Evolutionary conservation across 2,797 vertebrate species (phyloP).

Genomic region (Sternotherus odoratus): DNA sequence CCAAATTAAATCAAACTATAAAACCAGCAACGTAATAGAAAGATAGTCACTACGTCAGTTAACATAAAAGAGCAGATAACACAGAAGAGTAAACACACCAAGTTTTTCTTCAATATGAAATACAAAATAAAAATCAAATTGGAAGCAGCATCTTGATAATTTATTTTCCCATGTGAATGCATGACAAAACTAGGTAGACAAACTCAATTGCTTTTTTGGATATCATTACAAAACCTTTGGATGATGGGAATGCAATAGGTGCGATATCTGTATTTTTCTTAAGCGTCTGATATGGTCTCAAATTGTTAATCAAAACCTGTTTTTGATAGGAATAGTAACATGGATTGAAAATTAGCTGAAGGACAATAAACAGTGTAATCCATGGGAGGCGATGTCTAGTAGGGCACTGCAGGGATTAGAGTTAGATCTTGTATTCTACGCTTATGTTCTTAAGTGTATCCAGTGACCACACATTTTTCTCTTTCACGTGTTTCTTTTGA

Average conservation of each 20-base stretch:
- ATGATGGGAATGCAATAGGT: background rate
- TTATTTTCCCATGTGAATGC: background rate
- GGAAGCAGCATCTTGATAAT: background rate
- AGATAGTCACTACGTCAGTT: background rate
- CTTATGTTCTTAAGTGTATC: background rate
- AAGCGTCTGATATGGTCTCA: background rate
- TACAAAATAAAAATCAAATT: background rate
- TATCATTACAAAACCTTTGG: background rate
- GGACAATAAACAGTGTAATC: background rate
- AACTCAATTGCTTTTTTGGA: background rate
- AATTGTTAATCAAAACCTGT: background rate
- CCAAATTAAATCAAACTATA: constrained; percentile 6
- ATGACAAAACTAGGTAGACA: background rate
- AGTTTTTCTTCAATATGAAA: background rate
- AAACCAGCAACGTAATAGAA: constrained; percentile 1
- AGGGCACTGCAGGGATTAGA: background rate
- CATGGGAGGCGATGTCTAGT: background rate
- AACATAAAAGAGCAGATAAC: background rate
- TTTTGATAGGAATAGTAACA: background rate
- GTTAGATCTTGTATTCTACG: background rate
- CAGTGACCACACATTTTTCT: background rate
- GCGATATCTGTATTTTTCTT: background rate
- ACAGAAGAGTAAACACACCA: background rate
- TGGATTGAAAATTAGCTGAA: background rate
- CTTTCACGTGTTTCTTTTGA: background rate